Evolutionary conservation across 2,797 vertebrate species (phyloP).

Genomic region (Spinus pinus): DNA sequence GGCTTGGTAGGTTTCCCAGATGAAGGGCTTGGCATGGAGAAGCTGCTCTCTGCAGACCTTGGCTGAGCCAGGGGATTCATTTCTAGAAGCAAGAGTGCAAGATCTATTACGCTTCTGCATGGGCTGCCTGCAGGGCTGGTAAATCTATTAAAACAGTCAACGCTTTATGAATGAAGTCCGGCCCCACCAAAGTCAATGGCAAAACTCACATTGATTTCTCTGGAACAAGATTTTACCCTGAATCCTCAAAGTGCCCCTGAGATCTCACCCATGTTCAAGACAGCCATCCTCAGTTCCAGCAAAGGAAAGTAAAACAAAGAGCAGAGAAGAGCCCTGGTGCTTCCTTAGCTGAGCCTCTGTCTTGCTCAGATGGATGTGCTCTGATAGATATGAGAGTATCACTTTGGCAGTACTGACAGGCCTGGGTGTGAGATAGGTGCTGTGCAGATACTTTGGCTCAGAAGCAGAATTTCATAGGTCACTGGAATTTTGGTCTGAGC

Average conservation of each 20-base stretch:
- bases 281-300: neutral
- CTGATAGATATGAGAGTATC: neutral
- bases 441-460: neutral
- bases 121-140: conserved; percentile 24
- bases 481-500: neutral
- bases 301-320: neutral
- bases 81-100: neutral
- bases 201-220: neutral
- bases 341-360: neutral
- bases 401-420: neutral
- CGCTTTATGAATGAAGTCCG: conserved; percentile 8
- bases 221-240: neutral
- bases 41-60: neutral
- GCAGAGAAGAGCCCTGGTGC: neutral
- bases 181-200: conserved; percentile 10
- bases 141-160: neutral
- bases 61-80: neutral
- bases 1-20: neutral
- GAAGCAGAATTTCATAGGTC: neutral
- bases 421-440: neutral
- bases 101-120: neutral
- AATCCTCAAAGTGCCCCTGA: neutral
- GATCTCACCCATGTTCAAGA: neutral
- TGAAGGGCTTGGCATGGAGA: neutral
- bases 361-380: neutral